Evolutionary conservation across 2,113 vertebrate species (phyloP).

Genomic region (Cyprinodon brontotheroides): DNA sequence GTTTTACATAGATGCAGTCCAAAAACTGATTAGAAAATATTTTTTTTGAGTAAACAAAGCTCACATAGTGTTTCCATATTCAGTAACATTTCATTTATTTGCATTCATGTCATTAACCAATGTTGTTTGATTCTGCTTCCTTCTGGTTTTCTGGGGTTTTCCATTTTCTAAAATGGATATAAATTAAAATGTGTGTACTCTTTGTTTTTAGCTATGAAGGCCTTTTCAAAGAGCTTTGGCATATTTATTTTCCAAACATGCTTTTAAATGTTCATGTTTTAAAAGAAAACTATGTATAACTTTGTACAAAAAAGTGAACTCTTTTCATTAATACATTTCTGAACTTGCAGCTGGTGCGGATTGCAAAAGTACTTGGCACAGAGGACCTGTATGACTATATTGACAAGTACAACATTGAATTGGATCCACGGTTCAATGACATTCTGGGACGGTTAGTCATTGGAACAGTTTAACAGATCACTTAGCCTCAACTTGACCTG

Average conservation of each 20-base stretch:
- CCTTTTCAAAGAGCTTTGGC: not conserved
- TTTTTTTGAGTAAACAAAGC: not conserved
- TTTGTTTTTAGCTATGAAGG: not conserved
- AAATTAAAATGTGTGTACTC: not conserved
- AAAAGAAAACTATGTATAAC: not conserved
- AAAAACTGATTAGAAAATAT: too few relatives aligned
- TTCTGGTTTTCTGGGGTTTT: not conserved
- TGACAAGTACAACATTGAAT: constrained; percentile 84
- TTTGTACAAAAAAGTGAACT: not conserved
- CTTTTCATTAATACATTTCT: not conserved
- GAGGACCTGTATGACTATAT: constrained; percentile 84
- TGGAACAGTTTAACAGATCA: not conserved
- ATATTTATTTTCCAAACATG: not conserved
- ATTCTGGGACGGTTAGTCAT: constrained; percentile 78
- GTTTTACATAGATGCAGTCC: too few relatives aligned
- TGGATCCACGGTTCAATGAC: constrained; percentile 83
- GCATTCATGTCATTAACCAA: not conserved
- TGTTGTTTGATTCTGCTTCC: not conserved
- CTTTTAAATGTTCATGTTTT: not conserved
- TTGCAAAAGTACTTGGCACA: constrained; percentile 82
- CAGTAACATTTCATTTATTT: not conserved
- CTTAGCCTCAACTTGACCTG: not conserved
- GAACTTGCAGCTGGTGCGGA: constrained; percentile 76
- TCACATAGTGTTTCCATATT: not conserved
- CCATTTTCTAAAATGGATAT: not conserved